phyloP scores from a whole-genome alignment of 1,140 invertebrate genomes.

The Lamellibrachia luymesi region DNA sequence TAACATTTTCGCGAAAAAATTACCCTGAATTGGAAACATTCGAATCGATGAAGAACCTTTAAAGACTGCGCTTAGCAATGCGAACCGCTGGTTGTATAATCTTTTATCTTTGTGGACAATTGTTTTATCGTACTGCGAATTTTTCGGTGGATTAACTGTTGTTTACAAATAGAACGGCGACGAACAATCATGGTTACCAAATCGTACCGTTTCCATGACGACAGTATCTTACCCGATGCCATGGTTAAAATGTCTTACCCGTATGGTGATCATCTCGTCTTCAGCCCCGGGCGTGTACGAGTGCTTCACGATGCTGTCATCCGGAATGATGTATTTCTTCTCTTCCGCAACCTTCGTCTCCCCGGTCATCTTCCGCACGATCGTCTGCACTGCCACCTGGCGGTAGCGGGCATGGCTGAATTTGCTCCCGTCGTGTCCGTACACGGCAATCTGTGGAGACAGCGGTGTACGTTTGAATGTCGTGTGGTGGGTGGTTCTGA shows the following conservation, averaged over 20 bases:
- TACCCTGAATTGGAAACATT: no score
- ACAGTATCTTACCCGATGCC: background rate
- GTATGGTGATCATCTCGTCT: background rate
- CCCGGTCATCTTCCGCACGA: background rate
- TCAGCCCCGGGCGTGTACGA: constrained; percentile 5
- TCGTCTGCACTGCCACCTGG: background rate
- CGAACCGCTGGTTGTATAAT: no score
- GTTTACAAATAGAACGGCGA: background rate
- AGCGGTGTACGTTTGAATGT: background rate
- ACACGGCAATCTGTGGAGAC: background rate
- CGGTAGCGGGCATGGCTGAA: background rate
- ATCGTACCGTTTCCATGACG: background rate
- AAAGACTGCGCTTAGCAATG: no score
- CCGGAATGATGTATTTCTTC: constrained; percentile 9
- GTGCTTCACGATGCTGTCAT: constrained; percentile 25
- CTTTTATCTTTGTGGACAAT: no score
- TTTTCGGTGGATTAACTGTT: background rate
- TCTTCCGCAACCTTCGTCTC: background rate
- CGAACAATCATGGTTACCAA: background rate
- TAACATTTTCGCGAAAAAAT: no score
- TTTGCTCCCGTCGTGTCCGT: background rate
- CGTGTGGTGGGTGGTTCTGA: no score
- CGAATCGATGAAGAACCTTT: no score
- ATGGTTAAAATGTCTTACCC: background rate
- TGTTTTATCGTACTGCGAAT: background rate